Evolutionary conservation across 2,113 vertebrate genomes (phyloP).

Genomic region (Datnioides undecimradiatus): DNA sequence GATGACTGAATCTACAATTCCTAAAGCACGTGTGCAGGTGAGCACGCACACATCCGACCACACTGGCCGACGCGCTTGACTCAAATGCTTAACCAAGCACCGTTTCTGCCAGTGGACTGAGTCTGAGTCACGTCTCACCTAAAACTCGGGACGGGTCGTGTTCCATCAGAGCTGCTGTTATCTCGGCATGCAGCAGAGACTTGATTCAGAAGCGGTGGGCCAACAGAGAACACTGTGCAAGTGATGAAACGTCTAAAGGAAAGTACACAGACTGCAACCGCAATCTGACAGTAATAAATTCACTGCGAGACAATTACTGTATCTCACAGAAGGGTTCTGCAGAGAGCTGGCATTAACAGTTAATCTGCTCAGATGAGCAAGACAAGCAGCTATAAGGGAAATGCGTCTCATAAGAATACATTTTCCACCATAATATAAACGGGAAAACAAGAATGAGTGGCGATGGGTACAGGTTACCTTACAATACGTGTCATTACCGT

Average conservation of each 20-base stretch:
- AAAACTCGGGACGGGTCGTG: not conserved
- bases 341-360: constrained; percentile 16
- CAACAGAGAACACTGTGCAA: not conserved
- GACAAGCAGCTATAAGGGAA: constrained; percentile 13
- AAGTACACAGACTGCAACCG: not conserved
- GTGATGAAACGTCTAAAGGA: constrained; percentile 19
- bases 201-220: constrained; percentile 15
- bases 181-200: constrained; percentile 6
- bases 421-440: constrained; percentile 3
- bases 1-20: constrained; percentile 22
- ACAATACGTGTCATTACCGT: not conserved
- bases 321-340: not conserved
- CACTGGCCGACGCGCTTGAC: not conserved
- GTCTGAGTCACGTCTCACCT: not conserved
- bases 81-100: not conserved
- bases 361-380: constrained; percentile 33
- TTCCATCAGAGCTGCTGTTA: not conserved
- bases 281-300: constrained; percentile 23
- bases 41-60: not conserved
- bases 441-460: not conserved
- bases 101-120: not conserved
- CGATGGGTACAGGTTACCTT: not conserved
- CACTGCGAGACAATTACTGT: constrained; percentile 30
- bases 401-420: not conserved
- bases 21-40: not conserved